Conservation (phyloP, 2,113 vertebrate species). For the Octodon degus region DNA sequence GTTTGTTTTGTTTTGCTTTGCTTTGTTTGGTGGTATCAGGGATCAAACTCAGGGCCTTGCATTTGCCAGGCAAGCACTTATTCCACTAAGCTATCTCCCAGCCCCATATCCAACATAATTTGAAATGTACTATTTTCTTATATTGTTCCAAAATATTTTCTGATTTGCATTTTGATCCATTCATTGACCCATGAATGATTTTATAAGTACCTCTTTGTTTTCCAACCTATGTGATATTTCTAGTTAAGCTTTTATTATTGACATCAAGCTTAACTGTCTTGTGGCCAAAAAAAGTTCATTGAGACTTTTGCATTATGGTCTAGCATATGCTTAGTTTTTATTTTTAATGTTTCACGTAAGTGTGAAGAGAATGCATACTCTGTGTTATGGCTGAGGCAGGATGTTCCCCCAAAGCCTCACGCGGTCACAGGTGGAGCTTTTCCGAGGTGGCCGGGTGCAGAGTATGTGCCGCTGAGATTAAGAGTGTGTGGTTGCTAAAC, state of each 20-base stretch:
- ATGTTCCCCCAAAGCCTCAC: neutral
- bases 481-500: neutral
- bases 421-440: neutral
- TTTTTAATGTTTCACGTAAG: neutral
- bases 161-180: slow-evolving; percentile 6
- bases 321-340: neutral
- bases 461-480: neutral
- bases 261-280: neutral
- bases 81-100: no score
- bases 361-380: neutral
- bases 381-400: neutral
- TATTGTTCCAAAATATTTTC: neutral
- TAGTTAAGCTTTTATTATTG: neutral
- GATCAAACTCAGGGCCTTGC: no score
- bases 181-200: neutral
- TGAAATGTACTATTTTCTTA: neutral
- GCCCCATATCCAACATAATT: neutral
- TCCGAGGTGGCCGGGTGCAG: neutral
- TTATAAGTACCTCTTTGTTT: neutral
- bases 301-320: neutral
- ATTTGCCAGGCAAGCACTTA: no score
- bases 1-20: no score
- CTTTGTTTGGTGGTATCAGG: no score
- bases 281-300: neutral
- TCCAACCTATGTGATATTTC: neutral